Base-by-base conservation (phyloP, 2,888 invertebrate species). In the Athalia circularis region DNA sequence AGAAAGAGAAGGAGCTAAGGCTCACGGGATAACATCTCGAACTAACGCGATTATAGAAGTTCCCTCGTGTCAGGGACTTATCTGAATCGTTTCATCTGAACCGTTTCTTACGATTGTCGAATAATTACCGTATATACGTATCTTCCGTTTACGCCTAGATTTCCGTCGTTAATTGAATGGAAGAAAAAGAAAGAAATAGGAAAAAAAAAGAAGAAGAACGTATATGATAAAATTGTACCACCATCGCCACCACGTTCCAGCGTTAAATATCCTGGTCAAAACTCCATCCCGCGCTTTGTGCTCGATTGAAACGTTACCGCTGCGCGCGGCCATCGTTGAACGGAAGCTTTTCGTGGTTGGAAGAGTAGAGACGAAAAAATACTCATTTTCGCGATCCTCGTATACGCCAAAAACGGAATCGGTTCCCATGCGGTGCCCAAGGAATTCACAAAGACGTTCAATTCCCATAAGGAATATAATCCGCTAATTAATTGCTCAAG, bases 41-140 rank as follows among this genome's bases (percentile, higher is more conserved):
- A 75, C 78, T 78, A 68, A 77, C 72, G 67, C 79, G 79, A 79
- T 81, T 81, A 80, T 77, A 80, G 79, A 80, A 72, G 59, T 72
- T 72, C 57, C 59, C 72, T 47, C 72, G 72, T 59, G 72, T 72
- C 59, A 59, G 72, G 8, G 43, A 72, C 45, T 72, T 72, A 72
- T 72, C 72, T 72, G 59, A 15, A 57, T 59, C 72, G 57, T 72
- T 72, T 59, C 52, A 72, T 72, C 72, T 72, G 57, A 72, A 72
- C 72, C 57, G 59, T 72, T 72, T 72, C 59, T 47, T 72, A 72
- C 72, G 45, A 72, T 57, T 72, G 57, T 59, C 72, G 72, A 72
- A 72, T 72, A 72, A 72, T 72, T 72, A 72, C 72, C 47, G 59
- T 15, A 72, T 72, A 59, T 59, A 59, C 13, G 13, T 72, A 72